These are phyloP conservation scores for Athene noctua DNA, from an alignment of 2,113 vertebrate genomes.

Conservation along the genomic window DNA sequence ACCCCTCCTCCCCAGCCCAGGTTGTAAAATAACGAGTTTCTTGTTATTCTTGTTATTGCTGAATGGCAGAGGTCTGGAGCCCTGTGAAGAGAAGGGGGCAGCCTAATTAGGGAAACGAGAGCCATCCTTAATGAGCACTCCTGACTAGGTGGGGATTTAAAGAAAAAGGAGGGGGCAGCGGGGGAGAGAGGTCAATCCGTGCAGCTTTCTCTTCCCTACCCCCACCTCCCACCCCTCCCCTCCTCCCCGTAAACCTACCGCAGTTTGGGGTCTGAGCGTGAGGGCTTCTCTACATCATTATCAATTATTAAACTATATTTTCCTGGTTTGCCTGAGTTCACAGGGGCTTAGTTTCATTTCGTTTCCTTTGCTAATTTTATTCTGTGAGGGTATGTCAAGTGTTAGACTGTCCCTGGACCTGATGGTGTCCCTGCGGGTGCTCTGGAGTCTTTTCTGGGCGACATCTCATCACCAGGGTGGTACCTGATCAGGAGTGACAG, in stretches of 20 bases:
- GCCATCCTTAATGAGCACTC: constrained; percentile 78
- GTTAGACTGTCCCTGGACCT: background rate
- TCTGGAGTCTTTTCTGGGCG: background rate
- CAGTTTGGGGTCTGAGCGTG: constrained; percentile 62
- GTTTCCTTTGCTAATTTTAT: constrained; percentile 18
- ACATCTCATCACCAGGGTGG: background rate
- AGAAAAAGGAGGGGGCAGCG: constrained; percentile 70
- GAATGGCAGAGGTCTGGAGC: constrained; percentile 52
- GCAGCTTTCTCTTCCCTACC: constrained; percentile 55
- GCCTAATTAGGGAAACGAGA: constrained; percentile 83
- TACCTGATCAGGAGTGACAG: background rate
- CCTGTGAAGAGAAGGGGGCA: constrained; percentile 40
- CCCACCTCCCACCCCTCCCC: constrained; percentile 64
- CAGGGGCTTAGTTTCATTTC: background rate
- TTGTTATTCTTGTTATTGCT: constrained; percentile 55
- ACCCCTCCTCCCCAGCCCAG: constrained; percentile 5
- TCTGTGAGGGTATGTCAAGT: background rate
- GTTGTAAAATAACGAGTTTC: constrained; percentile 64
- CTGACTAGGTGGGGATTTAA: constrained; percentile 65
- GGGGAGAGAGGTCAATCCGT: constrained; percentile 22
- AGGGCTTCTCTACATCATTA: background rate
- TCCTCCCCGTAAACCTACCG: constrained; percentile 80
- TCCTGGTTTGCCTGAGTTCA: background rate
- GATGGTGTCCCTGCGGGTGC: background rate
- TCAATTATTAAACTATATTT: background rate